These are phyloP conservation scores for Thalassarche chlororhynchos DNA, from an alignment of 2,113 vertebrate genomes.

Conservation along the genomic window DNA sequence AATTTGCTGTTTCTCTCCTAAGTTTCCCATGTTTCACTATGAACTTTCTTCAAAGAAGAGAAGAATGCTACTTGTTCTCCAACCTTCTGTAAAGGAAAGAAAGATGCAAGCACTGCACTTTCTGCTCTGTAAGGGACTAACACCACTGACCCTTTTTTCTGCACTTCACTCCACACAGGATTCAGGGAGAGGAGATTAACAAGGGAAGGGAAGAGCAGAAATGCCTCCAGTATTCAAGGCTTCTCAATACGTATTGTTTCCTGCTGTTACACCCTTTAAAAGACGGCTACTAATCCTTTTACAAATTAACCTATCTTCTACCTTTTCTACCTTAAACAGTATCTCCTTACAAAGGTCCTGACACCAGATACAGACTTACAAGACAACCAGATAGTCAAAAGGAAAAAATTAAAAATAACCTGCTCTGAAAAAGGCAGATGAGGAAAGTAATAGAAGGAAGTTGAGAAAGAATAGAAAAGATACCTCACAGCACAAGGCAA, in stretches of 20 bases:
- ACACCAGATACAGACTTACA: background rate
- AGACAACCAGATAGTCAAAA: background rate
- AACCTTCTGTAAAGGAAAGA: background rate
- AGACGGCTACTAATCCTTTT: background rate
- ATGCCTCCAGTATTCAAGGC: background rate
- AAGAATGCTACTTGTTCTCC: background rate
- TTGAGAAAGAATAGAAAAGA: background rate
- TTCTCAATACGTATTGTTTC: background rate
- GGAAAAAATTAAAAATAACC: background rate
- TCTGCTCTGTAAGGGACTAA: background rate
- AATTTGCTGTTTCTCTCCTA: fast-evolving
- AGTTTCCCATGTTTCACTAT: background rate
- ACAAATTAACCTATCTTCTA: background rate
- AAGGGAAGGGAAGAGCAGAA: background rate
- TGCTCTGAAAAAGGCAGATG: background rate
- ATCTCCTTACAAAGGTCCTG: background rate
- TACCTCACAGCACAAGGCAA: fast-evolving
- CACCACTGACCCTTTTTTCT: background rate
- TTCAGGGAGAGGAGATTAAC: background rate
- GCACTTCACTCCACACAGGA: background rate
- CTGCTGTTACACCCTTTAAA: background rate
- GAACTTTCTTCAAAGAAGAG: background rate
- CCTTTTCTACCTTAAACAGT: background rate
- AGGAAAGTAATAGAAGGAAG: background rate
- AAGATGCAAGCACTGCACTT: background rate